Conservation (phyloP, 2,888 invertebrate genomes). For the Branchipolynoe longqiensis region DNA sequence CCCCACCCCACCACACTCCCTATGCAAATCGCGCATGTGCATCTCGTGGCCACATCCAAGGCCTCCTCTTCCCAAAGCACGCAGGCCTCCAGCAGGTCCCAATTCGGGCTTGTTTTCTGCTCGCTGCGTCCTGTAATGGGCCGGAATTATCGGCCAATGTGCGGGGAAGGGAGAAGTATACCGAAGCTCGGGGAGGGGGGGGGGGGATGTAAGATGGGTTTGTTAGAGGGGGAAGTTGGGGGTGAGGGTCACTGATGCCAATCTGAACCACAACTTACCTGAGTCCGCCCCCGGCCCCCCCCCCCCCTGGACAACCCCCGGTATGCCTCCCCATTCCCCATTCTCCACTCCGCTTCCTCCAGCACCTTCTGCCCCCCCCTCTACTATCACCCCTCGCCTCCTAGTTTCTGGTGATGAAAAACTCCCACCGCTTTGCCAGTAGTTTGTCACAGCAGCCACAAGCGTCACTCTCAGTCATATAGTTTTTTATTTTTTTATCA, state of each 20-base stretch:
- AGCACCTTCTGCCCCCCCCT: too few species aligned
- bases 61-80: background rate
- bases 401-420: too few species aligned
- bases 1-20: background rate
- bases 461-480: too few species aligned
- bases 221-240: too few species aligned
- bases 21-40: too few species aligned
- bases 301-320: conserved; percentile 4
- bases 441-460: too few species aligned
- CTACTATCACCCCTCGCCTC: too few species aligned
- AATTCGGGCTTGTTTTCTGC: background rate
- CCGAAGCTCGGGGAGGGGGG: too few species aligned
- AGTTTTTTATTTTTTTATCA: too few species aligned
- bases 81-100: background rate
- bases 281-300: background rate
- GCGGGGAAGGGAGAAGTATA: background rate
- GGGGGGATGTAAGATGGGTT: too few species aligned
- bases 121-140: conserved; percentile 43
- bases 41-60: background rate
- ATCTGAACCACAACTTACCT: conserved; percentile 2
- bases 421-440: too few species aligned
- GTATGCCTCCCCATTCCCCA: background rate
- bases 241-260: conserved; percentile 13
- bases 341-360: conserved; percentile 3
- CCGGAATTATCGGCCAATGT: background rate